phyloP scores from a whole-genome alignment of 2,113 vertebrate species.

The Canis aureus region DNA sequence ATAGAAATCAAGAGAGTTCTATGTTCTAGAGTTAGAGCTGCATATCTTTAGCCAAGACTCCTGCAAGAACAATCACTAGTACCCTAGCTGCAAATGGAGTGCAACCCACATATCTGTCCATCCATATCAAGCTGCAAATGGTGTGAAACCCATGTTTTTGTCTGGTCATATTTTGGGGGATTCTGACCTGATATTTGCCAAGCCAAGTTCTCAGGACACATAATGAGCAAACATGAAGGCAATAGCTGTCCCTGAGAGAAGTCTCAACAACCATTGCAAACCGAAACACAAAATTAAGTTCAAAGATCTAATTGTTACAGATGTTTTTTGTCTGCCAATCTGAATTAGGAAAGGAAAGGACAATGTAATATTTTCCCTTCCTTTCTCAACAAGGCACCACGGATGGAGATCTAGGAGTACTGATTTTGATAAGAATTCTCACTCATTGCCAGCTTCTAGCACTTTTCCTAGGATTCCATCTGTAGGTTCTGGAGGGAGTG shows the following conservation, averaged over 20 bases:
- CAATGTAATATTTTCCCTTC: background rate
- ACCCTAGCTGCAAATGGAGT: background rate
- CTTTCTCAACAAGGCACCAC: background rate
- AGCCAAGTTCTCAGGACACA: background rate
- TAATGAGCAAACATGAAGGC: background rate
- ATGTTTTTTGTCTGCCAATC: background rate
- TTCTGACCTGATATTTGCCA: background rate
- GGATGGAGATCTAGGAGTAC: background rate
- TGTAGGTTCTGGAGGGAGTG: background rate
- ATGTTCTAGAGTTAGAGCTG: background rate
- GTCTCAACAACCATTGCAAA: too few species aligned
- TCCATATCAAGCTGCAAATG: background rate
- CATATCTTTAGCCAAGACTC: background rate
- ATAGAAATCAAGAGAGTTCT: background rate
- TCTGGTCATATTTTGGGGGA: background rate
- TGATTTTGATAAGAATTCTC: background rate
- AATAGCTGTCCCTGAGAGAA: background rate
- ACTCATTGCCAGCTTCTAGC: background rate
- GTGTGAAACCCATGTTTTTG: background rate
- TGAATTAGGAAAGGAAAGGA: background rate
- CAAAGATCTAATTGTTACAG: background rate
- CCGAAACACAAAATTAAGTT: background rate
- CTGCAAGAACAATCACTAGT: background rate
- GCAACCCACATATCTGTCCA: background rate
- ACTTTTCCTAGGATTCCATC: background rate